Evolutionary conservation across 1,140 invertebrate genomes (phyloP).

Genomic region (Archivesica marissinica): DNA sequence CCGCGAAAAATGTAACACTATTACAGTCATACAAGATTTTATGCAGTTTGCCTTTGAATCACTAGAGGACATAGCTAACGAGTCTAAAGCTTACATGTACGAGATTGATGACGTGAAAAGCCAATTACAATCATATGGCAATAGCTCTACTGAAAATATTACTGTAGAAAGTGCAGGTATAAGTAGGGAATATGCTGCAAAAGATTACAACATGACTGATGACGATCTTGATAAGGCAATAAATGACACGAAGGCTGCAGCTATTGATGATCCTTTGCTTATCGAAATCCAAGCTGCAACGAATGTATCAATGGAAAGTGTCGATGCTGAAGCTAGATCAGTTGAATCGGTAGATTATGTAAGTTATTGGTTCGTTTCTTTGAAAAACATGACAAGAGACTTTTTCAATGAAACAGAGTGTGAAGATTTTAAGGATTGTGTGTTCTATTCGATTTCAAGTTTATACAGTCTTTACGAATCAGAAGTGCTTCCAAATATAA

Average conservation of each 20-base stretch:
- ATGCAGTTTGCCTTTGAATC: too few relatives aligned
- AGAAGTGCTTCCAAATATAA: constrained; percentile 30
- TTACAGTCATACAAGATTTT: too few relatives aligned
- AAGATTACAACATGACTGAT: constrained; percentile 31
- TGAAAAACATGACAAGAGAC: constrained; percentile 25
- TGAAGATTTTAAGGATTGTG: constrained; percentile 30
- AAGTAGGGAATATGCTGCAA: too few relatives aligned
- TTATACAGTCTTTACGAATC: constrained; percentile 29
- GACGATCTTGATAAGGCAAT: constrained; percentile 12
- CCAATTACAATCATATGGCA: too few relatives aligned
- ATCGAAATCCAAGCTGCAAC: background rate
- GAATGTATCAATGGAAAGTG: background rate
- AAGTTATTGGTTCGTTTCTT: constrained; percentile 14
- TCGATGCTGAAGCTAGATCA: background rate
- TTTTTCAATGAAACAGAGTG: constrained; percentile 22
- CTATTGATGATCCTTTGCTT: constrained; percentile 3
- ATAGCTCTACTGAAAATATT: too few relatives aligned
- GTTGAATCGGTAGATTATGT: constrained; percentile 31
- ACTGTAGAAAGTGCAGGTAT: too few relatives aligned
- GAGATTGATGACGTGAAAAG: too few relatives aligned
- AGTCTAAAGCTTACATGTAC: too few relatives aligned
- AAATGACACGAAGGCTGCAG: background rate
- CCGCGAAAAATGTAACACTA: too few relatives aligned
- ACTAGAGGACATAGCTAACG: too few relatives aligned
- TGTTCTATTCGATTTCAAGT: background rate